Conservation (phyloP, 2,888 invertebrate species). For the Sphaerophoria rueppellii region DNA sequence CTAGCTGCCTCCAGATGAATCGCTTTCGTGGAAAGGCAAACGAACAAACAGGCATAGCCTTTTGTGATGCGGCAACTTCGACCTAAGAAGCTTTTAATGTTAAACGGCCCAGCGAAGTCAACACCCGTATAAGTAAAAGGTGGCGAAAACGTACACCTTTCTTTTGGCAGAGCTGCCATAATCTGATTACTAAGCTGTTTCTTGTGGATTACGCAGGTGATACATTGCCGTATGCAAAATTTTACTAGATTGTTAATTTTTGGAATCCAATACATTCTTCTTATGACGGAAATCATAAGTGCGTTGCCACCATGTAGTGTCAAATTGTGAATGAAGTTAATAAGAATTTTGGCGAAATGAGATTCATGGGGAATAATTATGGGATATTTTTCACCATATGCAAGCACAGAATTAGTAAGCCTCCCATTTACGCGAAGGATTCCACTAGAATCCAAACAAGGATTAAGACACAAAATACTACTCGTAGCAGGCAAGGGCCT, state of each 20-base stretch:
- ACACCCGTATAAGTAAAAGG: background rate
- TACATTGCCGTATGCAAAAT: background rate
- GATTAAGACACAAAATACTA: constrained; percentile 5
- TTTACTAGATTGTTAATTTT: background rate
- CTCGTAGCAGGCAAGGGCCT: background rate
- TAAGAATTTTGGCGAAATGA: background rate
- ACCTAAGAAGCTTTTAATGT: background rate
- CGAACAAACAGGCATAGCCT: too few relatives aligned
- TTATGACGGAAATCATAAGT: background rate
- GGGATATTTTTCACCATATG: background rate
- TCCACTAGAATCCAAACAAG: background rate
- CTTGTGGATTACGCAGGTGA: background rate
- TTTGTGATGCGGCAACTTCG: too few relatives aligned
- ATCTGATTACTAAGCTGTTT: background rate
- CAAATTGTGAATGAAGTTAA: too few relatives aligned
- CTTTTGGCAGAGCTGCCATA: too few relatives aligned
- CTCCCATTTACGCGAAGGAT: constrained; percentile 7
- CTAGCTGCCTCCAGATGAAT: too few relatives aligned
- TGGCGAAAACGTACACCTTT: background rate
- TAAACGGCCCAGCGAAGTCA: background rate
- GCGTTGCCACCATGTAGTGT: too few relatives aligned
- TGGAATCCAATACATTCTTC: background rate
- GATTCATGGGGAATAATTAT: background rate
- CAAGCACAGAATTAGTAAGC: background rate
- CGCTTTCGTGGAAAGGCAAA: too few relatives aligned